A percentile compares a stretch with the other conserved stretches of the same genome.
These are phyloP conservation scores for Lepidothrix coronata DNA, from an alignment of 2,113 vertebrate genomes.

Conservation along the genomic window DNA sequence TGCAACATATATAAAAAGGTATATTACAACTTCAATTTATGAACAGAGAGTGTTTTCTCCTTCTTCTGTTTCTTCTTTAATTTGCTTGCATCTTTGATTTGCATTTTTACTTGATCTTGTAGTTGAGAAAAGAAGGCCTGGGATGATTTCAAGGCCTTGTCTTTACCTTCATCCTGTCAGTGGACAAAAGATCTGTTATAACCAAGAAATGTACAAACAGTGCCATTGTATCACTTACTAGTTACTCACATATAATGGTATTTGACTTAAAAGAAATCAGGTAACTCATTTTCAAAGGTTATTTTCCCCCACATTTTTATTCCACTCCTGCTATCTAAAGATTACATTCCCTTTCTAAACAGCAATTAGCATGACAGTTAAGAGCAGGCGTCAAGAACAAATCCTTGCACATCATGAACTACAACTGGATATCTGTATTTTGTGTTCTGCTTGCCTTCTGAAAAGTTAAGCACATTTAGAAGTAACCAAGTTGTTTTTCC, in stretches of 20 bases:
- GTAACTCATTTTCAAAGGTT: not conserved
- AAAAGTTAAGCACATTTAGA: not conserved
- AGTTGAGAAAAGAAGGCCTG: constrained; percentile 94
- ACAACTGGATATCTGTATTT: not conserved
- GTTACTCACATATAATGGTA: not conserved
- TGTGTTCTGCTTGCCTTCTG: not conserved
- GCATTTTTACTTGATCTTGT: constrained; percentile 94
- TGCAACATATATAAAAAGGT: not conserved
- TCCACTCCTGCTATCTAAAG: not conserved
- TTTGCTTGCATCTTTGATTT: constrained; percentile 84
- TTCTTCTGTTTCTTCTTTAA: constrained; percentile 81
- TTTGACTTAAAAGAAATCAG: not conserved
- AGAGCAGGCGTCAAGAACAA: not conserved
- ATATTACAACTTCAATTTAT: constrained; percentile 88
- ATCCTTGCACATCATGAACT: not conserved
- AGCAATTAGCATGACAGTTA: not conserved
- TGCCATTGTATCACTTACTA: not conserved
- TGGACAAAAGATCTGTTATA: not conserved
- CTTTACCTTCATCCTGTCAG: constrained; percentile 90
- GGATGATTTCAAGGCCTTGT: constrained; percentile 91
- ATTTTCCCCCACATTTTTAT: not conserved
- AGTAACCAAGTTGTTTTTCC: not conserved
- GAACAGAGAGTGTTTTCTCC: constrained; percentile 80
- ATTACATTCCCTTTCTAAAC: not conserved
- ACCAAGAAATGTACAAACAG: not conserved